Evolutionary conservation across 2,888 invertebrate species (phyloP), one percentile per base, ranked within the genome.

Genomic region (Lissocephala sabroskyi): DNA sequence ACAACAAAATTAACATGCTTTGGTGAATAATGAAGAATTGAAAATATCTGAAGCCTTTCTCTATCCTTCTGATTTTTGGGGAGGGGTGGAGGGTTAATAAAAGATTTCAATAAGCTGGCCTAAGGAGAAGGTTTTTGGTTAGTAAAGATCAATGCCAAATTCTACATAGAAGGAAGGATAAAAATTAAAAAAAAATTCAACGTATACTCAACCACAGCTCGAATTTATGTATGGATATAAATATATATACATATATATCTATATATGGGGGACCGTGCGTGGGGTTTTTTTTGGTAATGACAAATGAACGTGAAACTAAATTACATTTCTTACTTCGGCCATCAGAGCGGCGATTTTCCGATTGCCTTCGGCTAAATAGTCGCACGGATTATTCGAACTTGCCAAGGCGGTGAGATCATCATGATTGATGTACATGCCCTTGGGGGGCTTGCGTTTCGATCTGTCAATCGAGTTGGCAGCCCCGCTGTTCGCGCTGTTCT

Each of bases 381-480:
- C 90, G 73, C 94, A 93, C 81, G 82, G 80, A 78, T 79, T 82
- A 59, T 76, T 80, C 54, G 82, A 75, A 62, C 79, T 79, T 56
- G 96, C 96, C 88, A 98, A 91, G 74, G 94, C 91, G 70, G 95
- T 92, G 85, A 98, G 89, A 88, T 97, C 97, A 86, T 97, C 97
- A 86, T 96, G 94, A 89, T 96, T 96, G 87, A 98, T 94, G 88
- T 95, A 95, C 92, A 98, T 96, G 86, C 97, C 97, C 79, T 94
- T 92, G 56, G 97, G 97, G 79, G 97, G 94, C 84, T 94, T 94
- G 82, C 96, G 92, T 86, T 90, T 91, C 86, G 90, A 89, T 85
- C 84, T 83, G 59, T 86, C 82, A 42, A 81, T 80, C n/a, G n/a
- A n/a, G n/a, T n/a, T n/a, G 9, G 66, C 58, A 2, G 59, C 56